Evolutionary conservation across 2,888 invertebrate genomes (phyloP).

Genomic region (Pseudococcus longispinus): DNA sequence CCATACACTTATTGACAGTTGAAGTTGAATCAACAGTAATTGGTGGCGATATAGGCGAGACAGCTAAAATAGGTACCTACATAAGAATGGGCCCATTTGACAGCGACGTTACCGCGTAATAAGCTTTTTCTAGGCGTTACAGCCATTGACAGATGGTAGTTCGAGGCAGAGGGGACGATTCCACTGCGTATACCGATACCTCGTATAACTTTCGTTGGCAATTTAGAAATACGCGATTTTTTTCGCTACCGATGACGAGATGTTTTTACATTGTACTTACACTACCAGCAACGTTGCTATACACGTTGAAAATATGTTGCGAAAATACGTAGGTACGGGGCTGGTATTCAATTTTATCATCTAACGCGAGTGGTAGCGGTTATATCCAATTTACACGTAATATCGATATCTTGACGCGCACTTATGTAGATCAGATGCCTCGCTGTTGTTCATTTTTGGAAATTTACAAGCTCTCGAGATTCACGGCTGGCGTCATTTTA

Average conservation of each 20-base stretch:
- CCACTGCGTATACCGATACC: not conserved
- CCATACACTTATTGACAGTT: constrained; percentile 7
- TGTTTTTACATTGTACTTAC: not conserved
- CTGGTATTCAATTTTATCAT: not conserved
- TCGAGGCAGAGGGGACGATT: not conserved
- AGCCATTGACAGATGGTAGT: not conserved
- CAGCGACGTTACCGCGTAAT: not conserved
- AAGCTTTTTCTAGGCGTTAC: not conserved
- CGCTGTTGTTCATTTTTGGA: not conserved
- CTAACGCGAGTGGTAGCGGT: not conserved
- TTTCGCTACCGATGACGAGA: not conserved
- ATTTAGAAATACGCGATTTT: not conserved
- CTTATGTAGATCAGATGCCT: not conserved
- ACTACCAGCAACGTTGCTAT: no score
- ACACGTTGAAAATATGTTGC: not conserved
- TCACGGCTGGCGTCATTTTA: not conserved
- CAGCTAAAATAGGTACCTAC: not conserved
- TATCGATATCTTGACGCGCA: not conserved
- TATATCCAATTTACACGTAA: not conserved
- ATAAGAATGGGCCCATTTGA: not conserved
- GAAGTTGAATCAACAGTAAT: constrained; percentile 5
- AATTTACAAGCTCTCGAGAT: not conserved
- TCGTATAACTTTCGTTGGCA: not conserved
- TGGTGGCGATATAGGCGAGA: not conserved
- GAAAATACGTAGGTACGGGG: not conserved